Conservation (phyloP, 2,113 vertebrate genomes). For the Micronisus gabar region DNA sequence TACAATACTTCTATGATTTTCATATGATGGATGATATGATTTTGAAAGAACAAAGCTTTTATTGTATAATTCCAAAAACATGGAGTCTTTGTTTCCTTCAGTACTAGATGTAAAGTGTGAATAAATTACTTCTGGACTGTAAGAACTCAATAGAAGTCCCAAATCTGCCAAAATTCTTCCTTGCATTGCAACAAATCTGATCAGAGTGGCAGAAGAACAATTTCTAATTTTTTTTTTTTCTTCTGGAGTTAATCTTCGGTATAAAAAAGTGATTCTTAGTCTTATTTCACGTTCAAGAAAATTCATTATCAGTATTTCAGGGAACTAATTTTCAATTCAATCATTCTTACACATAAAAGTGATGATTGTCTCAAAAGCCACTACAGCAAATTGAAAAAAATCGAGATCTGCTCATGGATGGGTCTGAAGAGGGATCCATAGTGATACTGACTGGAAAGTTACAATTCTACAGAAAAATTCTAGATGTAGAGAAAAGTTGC, state of each 20-base stretch:
- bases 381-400: neutral
- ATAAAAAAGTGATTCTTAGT: fast-evolving
- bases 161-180: neutral
- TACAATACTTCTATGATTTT: neutral
- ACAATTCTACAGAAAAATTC: neutral
- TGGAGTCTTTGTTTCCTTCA: neutral
- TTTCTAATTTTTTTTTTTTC: neutral
- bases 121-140: neutral
- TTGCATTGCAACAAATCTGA: neutral
- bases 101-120: neutral
- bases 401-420: neutral
- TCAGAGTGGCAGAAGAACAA: neutral
- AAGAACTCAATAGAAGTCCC: neutral
- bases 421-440: neutral
- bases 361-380: neutral
- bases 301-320: neutral
- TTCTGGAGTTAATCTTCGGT: neutral
- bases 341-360: neutral
- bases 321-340: neutral
- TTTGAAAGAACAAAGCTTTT: neutral
- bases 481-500: neutral
- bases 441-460: neutral
- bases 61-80: neutral
- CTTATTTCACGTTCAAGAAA: neutral
- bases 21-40: neutral